Conservation (phyloP, 2,113 vertebrate species). For the Microcebus griseorufus region DNA sequence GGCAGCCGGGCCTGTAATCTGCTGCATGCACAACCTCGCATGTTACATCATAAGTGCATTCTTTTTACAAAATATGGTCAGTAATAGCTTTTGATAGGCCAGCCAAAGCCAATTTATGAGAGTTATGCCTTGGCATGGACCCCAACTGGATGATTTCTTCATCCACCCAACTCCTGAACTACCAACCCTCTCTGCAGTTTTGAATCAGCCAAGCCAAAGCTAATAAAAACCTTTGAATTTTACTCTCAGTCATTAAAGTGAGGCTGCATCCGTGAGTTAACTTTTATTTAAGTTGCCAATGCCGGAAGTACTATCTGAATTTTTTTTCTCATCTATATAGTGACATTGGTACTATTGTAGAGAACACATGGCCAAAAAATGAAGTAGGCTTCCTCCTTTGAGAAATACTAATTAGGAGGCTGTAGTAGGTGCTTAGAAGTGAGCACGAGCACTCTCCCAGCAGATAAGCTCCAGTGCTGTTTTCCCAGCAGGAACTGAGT, state of each 20-base stretch:
- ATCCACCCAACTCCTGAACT: background rate
- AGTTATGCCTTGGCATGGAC: background rate
- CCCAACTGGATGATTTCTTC: background rate
- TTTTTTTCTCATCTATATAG: background rate
- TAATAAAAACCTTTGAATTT: background rate
- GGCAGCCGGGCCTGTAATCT: background rate
- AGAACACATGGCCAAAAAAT: background rate
- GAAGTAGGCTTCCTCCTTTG: background rate
- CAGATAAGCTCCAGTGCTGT: background rate
- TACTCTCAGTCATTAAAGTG: background rate
- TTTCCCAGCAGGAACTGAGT: slow-evolving; percentile 44
- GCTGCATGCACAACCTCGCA: background rate
- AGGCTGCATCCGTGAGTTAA: background rate
- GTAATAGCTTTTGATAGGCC: background rate
- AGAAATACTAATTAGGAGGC: slow-evolving; percentile 5
- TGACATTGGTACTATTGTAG: background rate
- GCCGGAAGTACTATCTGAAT: background rate
- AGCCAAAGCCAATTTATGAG: background rate
- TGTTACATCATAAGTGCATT: background rate
- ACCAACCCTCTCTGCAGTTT: background rate
- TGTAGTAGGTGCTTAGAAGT: background rate
- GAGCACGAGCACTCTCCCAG: fast-evolving
- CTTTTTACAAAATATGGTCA: slow-evolving; percentile 4
- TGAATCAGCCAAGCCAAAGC: slow-evolving; percentile 17
- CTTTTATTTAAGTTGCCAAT: background rate